A percentile compares a stretch with the other conserved stretches of the same genome.
Evolutionary conservation across 2,888 invertebrate genomes (phyloP).

Genomic region (Schrankia costaestrigalis): DNA sequence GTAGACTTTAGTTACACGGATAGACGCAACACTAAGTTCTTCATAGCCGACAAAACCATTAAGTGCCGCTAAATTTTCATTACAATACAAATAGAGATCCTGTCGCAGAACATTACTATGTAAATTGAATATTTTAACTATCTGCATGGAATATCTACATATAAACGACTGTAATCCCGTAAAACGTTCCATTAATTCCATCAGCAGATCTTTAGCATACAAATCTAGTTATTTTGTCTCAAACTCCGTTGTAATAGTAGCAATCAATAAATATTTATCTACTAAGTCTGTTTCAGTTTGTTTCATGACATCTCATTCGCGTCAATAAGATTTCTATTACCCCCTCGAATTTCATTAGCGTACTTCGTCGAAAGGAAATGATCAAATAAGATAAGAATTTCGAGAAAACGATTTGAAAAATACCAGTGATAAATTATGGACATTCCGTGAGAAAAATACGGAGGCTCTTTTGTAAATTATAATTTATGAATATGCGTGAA

Average conservation of each 20-base stretch:
- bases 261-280: constrained; percentile 40
- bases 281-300: constrained; percentile 23
- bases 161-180: constrained; percentile 21
- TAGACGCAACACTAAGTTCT: no score
- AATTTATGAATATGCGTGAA: constrained; percentile 3
- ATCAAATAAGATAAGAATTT: constrained; percentile 19
- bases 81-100: constrained; percentile 18
- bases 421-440: constrained; percentile 4
- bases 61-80: constrained; percentile 4
- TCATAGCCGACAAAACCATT: constrained; percentile 4
- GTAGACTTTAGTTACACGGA: no score
- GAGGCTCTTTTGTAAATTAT: neutral
- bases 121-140: constrained; percentile 29
- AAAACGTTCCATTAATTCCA: constrained; percentile 26
- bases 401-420: constrained; percentile 15
- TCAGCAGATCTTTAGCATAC: constrained; percentile 28
- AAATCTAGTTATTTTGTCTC: constrained; percentile 34
- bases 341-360: constrained; percentile 31
- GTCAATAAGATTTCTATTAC: constrained; percentile 35
- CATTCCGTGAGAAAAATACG: constrained; percentile 4
- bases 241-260: constrained; percentile 24
- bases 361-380: constrained; percentile 24
- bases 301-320: constrained; percentile 30
- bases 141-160: constrained; percentile 19
- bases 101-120: constrained; percentile 17